These are phyloP conservation scores for Enteromius argenteus DNA, from an alignment of 2,797 vertebrate species.

Conservation along the genomic window DNA sequence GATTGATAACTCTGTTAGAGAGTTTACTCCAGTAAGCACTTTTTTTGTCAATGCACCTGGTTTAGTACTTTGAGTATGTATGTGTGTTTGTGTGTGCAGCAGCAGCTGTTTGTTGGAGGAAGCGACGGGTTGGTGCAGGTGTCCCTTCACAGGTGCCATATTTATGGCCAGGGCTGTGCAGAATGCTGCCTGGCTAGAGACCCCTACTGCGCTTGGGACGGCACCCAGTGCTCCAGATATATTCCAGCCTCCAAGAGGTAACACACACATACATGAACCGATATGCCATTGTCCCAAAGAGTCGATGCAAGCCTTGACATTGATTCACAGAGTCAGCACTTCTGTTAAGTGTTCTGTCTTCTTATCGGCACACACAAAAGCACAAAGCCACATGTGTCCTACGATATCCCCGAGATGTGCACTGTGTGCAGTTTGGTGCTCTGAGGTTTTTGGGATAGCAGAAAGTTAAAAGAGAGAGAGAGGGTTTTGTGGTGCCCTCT, in stretches of 20 bases:
- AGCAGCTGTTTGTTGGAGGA: slow-evolving; percentile 96
- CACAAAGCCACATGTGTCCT: slow-evolving; percentile 4
- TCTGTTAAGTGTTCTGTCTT: slow-evolving; percentile 2
- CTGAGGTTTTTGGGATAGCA: slow-evolving; percentile 16
- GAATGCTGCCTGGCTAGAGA: slow-evolving; percentile 98
- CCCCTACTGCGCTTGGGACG: slow-evolving; percentile 98
- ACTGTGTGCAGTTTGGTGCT: slow-evolving; percentile 22
- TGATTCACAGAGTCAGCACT: slow-evolving; percentile 34
- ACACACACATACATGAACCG: background rate
- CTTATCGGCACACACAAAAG: background rate
- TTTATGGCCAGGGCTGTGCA: slow-evolving; percentile 94
- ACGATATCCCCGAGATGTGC: slow-evolving; percentile 25
- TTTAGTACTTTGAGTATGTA: slow-evolving; percentile 42
- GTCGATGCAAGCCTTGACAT: slow-evolving; percentile 25
- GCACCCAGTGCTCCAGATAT: slow-evolving; percentile 91
- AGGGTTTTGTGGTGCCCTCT: slow-evolving; percentile 47
- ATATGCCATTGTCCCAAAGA: slow-evolving; percentile 11
- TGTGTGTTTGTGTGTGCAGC: slow-evolving; percentile 80
- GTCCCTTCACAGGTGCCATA: slow-evolving; percentile 92
- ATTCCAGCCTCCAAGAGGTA: slow-evolving; percentile 94
- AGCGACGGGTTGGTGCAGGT: slow-evolving; percentile 91
- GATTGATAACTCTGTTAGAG: slow-evolving; percentile 37
- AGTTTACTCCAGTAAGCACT: slow-evolving; percentile 47
- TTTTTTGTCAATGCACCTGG: slow-evolving; percentile 46
- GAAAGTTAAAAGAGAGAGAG: slow-evolving; percentile 42